Conservation (phyloP, 2,888 invertebrate species). For the Hypomecis punctinalis region DNA sequence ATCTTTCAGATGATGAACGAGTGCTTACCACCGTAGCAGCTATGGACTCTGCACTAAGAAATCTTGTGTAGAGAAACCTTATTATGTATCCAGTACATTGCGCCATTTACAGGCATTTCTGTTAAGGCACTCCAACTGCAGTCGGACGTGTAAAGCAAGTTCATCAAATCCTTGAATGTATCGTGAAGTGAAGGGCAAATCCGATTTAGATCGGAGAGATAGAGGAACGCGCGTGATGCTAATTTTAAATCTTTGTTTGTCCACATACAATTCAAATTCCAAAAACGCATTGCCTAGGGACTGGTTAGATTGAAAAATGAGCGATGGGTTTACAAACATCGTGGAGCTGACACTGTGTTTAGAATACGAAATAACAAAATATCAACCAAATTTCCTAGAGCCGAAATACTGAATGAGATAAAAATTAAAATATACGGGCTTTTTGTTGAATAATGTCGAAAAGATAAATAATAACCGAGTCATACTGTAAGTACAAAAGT, state of each 20-base stretch:
- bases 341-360: too few relatives aligned
- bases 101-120: slow-evolving; percentile 43
- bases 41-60: slow-evolving; percentile 11
- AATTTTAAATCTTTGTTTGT: slow-evolving; percentile 57
- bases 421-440: too few relatives aligned
- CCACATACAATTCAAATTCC: slow-evolving; percentile 60
- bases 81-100: slow-evolving; percentile 54
- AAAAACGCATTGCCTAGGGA: slow-evolving; percentile 17
- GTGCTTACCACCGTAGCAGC: slow-evolving; percentile 55
- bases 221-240: slow-evolving; percentile 66
- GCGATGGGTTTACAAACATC: slow-evolving; percentile 1
- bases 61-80: slow-evolving; percentile 29
- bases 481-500: too few relatives aligned
- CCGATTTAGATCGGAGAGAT: slow-evolving; percentile 78
- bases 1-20: slow-evolving; percentile 75
- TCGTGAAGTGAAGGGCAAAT: slow-evolving; percentile 40
- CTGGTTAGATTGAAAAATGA: slow-evolving; percentile 12
- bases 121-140: slow-evolving; percentile 28
- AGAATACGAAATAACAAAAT: too few relatives aligned
- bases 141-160: slow-evolving; percentile 48
- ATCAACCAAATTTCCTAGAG: too few relatives aligned
- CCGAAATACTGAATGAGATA: too few relatives aligned
- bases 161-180: slow-evolving; percentile 44
- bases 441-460: too few relatives aligned
- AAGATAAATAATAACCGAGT: too few relatives aligned